Evolutionary conservation across 2,113 vertebrate genomes (phyloP), one percentile per base, ranked within the genome.

Genomic region (Caracal caracal): DNA sequence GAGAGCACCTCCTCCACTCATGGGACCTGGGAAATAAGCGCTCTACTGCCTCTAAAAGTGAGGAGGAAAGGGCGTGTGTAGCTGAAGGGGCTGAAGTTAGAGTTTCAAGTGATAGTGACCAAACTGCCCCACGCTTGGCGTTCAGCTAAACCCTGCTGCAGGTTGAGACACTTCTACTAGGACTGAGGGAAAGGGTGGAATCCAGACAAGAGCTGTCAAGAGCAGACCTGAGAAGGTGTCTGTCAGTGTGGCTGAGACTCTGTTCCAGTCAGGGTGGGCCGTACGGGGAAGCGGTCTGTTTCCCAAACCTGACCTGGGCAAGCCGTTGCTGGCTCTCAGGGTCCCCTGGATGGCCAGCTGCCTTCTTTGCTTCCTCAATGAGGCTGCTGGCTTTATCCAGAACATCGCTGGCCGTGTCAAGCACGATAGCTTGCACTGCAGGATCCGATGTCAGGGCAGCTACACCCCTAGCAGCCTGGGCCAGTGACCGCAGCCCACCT

Each of bases 361-460:
- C 99, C 91, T 99, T 99, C 98, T 99, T 99, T 0, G 99, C 99
- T 97, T 99, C 99, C 94, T 99, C 99, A 0, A 99, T 99, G 51
- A 99, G 99, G 97, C 99, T 99, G 98, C 98, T 99, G 0, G 99
- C 99, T 97, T 99, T 99, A 93, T 99, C 99, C 99, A 99, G 99
- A 68, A 99, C 99, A 0, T 99, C 99, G 0, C 98, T 98, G 6
- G 99, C 99, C 0, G 99, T 99, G 97, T 99, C 99, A 93, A 99
- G 98, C 98, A 99, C 99, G 76, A 99, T 99, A 0, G 97, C 98
- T 63, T 99, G 99, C 0, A 99, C 99, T 19, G 98, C 98, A 0
- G 98, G 97, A 88, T 99, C 99, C 0, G 98, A 96, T 0, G 99
- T 99, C 97, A 98, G 99, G 93, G 99, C 99, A 0, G 99, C 99